These are phyloP conservation scores for Spea bombifrons DNA, from an alignment of 2,113 vertebrate genomes.

Conservation along the genomic window DNA sequence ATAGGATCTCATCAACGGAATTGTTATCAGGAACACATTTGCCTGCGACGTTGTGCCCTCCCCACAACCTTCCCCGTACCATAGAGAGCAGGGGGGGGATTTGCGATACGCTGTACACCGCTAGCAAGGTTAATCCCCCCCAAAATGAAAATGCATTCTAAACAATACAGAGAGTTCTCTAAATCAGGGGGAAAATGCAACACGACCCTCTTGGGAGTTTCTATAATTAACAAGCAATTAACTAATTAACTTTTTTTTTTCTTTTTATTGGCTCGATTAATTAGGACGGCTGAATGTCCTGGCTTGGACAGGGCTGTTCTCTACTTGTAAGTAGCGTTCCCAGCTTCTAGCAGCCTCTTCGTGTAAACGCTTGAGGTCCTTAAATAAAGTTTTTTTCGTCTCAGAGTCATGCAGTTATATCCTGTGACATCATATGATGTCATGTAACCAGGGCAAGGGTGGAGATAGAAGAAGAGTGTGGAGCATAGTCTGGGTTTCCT, in stretches of 20 bases:
- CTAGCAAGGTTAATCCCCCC: conserved; percentile 23
- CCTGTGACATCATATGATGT: too few species aligned
- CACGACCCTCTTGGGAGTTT: background rate
- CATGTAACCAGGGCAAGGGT: too few species aligned
- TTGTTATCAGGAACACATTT: background rate
- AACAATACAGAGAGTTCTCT: conserved; percentile 1
- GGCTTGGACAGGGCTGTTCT: too few species aligned
- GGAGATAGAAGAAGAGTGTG: too few species aligned
- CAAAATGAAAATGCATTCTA: conserved; percentile 8
- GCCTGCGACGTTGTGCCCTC: background rate
- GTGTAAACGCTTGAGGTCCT: too few species aligned
- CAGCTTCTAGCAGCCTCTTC: too few species aligned
- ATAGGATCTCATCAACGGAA: conserved; percentile 16
- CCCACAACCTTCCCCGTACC: background rate
- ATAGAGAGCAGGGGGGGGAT: background rate
- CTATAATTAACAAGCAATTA: conserved; percentile 16
- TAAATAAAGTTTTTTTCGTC: too few species aligned
- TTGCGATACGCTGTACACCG: background rate
- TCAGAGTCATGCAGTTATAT: too few species aligned
- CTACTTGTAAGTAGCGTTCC: too few species aligned
- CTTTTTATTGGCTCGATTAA: too few species aligned
- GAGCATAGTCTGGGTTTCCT: too few species aligned
- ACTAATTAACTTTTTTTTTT: conserved; percentile 13
- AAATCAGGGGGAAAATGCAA: background rate
- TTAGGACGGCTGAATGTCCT: too few species aligned